These are phyloP conservation scores for Spea multiplicata DNA, from an alignment of 2,113 vertebrate species.

Conservation along the genomic window DNA sequence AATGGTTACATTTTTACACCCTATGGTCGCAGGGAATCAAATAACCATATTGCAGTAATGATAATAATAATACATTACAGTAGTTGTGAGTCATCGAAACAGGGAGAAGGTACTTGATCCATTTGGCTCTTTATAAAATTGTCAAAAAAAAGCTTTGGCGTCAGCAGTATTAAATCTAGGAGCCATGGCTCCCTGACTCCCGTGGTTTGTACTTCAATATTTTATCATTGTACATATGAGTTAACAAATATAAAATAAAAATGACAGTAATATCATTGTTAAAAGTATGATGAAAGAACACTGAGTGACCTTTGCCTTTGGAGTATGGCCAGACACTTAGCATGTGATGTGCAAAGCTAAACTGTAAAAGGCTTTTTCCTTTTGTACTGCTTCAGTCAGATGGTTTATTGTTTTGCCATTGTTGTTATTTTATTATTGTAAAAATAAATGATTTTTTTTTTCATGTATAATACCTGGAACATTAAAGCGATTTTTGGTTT, in stretches of 20 bases:
- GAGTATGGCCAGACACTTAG: conserved; percentile 49
- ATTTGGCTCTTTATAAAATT: too few species aligned
- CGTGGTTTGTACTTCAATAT: neutral
- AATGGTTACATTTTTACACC: too few species aligned
- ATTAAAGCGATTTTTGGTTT: conserved; percentile 44
- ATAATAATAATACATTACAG: too few species aligned
- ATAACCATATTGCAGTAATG: too few species aligned
- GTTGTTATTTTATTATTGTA: conserved; percentile 49
- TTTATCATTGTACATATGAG: neutral
- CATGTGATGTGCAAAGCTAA: conserved; percentile 38
- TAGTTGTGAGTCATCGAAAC: too few species aligned
- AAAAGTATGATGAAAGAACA: conserved; percentile 57
- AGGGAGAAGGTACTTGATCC: too few species aligned
- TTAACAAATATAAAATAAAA: neutral
- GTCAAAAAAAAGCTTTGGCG: too few species aligned
- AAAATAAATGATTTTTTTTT: conserved; percentile 49
- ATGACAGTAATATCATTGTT: conserved; percentile 27
- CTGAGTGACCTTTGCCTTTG: conserved; percentile 47
- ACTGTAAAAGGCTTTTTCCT: conserved; percentile 5
- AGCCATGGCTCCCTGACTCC: too few species aligned
- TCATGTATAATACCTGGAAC: conserved; percentile 48
- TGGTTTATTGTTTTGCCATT: conserved; percentile 49
- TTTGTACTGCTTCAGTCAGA: conserved; percentile 52
- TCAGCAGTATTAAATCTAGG: too few species aligned
- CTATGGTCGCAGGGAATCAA: too few species aligned